A percentile compares a stretch with the other conserved stretches of the same genome.
These are phyloP conservation scores for Rhegmatorhina hoffmannsi DNA, from an alignment of 2,113 vertebrate genomes.

Conservation along the genomic window DNA sequence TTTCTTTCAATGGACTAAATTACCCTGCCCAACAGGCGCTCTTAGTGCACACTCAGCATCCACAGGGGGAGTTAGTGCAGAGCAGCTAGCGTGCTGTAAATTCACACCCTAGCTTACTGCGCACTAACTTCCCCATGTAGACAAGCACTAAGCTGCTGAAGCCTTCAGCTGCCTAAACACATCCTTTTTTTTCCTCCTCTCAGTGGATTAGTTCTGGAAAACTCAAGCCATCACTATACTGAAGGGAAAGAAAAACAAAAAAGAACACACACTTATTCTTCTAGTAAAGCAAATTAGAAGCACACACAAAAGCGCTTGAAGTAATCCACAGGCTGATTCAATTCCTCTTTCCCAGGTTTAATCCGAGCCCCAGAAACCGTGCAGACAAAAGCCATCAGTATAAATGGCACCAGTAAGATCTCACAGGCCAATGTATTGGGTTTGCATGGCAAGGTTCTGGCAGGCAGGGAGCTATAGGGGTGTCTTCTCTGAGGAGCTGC, in stretches of 20 bases:
- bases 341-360: fast-evolving
- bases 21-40: slow-evolving; percentile 31
- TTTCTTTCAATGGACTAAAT: slow-evolving; percentile 4
- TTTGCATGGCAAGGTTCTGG: background rate
- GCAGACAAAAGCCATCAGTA: background rate
- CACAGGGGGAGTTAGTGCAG: slow-evolving; percentile 69
- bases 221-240: background rate
- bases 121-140: slow-evolving; percentile 71
- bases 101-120: slow-evolving; percentile 68
- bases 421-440: background rate
- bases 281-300: background rate
- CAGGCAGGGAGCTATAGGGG: fast-evolving
- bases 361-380: background rate
- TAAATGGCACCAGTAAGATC: background rate
- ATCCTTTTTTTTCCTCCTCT: background rate
- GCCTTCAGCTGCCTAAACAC: background rate
- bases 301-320: background rate
- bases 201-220: background rate
- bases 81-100: slow-evolving; percentile 64
- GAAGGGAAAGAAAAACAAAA: background rate
- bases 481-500: background rate
- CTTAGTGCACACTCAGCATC: slow-evolving; percentile 70
- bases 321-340: fast-evolving
- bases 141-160: slow-evolving; percentile 64
- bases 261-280: background rate